A percentile compares a stretch with the other conserved stretches of the same genome.
Conservation (phyloP, 2,113 vertebrate genomes). For the Willisornis vidua region DNA sequence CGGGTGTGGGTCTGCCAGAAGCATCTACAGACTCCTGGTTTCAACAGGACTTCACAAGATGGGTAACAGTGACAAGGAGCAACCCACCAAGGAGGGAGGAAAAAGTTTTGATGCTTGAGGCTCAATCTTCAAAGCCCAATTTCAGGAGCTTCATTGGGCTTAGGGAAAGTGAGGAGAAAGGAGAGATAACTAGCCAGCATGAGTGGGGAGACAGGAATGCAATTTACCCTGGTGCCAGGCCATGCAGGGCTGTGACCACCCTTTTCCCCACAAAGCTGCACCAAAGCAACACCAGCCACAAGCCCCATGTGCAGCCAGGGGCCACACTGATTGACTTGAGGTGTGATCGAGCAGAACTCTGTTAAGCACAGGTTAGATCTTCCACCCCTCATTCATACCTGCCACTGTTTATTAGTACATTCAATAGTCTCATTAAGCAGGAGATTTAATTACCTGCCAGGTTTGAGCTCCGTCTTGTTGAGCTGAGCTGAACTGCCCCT, state of each 20-base stretch:
- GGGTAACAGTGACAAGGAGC: background rate
- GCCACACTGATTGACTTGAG: background rate
- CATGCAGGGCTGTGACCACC: background rate
- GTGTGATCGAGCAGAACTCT: background rate
- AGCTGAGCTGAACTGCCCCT: background rate
- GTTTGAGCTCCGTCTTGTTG: background rate
- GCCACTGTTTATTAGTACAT: conserved; percentile 4
- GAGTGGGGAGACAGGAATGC: background rate
- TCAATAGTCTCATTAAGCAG: conserved; percentile 6
- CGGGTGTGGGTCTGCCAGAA: background rate
- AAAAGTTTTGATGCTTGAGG: background rate
- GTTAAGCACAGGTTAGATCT: background rate
- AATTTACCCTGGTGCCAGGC: background rate
- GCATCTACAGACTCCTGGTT: background rate
- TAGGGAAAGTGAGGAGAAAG: background rate
- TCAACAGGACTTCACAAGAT: background rate
- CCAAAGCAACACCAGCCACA: background rate
- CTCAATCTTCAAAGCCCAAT: background rate
- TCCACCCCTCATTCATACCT: background rate
- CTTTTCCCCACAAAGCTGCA: background rate
- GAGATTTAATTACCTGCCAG: conserved; percentile 27
- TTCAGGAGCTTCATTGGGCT: background rate
- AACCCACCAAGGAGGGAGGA: background rate
- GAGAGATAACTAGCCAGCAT: background rate
- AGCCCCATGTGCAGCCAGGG: fast-evolving